Evolutionary conservation across 1,140 invertebrate genomes (phyloP).

Genomic region (Drosophila melanogaster): DNA sequence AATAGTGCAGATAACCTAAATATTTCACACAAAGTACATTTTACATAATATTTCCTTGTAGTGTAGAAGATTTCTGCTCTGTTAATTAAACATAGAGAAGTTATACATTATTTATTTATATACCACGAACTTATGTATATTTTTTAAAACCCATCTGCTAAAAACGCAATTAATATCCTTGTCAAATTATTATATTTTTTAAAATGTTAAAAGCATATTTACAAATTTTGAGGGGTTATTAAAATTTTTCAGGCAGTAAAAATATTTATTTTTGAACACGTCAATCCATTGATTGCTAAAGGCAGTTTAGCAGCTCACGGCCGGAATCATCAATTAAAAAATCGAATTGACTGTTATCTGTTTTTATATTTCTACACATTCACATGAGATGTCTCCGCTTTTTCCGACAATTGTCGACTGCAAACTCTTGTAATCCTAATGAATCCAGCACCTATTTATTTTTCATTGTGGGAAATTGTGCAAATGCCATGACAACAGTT

Average conservation of each 20-base stretch:
- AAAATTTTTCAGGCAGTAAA: too few species aligned
- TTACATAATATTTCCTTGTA: not conserved
- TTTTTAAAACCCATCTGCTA: too few species aligned
- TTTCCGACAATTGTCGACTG: slow-evolving; percentile 43
- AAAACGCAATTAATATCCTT: too few species aligned
- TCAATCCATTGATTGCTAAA: not conserved
- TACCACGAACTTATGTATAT: too few species aligned
- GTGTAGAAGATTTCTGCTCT: not conserved
- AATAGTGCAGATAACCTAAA: not conserved
- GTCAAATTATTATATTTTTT: too few species aligned
- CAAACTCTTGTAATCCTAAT: slow-evolving; percentile 75
- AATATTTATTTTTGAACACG: not conserved
- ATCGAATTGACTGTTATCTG: slow-evolving; percentile 4
- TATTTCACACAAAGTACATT: not conserved
- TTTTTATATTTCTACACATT: slow-evolving; percentile 4
- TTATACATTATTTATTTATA: too few species aligned
- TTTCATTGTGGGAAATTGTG: slow-evolving; percentile 81
- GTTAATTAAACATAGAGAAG: too few species aligned
- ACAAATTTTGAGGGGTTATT: too few species aligned
- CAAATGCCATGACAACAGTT: slow-evolving; percentile 81
- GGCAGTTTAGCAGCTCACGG: not conserved
- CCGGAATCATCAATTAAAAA: not conserved
- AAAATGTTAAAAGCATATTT: too few species aligned
- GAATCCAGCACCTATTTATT: slow-evolving; percentile 82
- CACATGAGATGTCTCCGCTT: slow-evolving; percentile 21